phyloP scores from a whole-genome alignment of 2,113 vertebrate genomes.

The Apus apus region DNA sequence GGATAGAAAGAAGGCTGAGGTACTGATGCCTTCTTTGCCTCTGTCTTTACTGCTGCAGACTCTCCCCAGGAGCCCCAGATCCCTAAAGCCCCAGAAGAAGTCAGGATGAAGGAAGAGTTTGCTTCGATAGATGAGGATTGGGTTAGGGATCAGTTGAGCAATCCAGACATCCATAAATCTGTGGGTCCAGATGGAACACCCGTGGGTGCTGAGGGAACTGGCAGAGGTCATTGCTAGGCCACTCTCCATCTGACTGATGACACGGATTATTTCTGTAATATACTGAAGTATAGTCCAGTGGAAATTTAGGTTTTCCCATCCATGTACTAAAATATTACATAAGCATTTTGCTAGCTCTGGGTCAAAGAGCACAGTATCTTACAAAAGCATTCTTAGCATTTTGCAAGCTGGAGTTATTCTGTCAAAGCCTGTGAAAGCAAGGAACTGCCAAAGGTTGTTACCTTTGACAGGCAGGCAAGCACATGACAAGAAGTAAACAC shows the following conservation, averaged over 20 bases:
- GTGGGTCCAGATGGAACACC: no score
- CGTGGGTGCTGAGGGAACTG: no score
- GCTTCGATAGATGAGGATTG: no score
- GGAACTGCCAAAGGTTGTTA: not conserved
- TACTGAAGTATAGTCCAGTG: not conserved
- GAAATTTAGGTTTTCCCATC: not conserved
- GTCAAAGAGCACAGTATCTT: not conserved
- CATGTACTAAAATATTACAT: not conserved
- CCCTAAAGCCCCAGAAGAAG: no score
- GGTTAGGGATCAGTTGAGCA: no score
- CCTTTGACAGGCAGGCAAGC: not conserved
- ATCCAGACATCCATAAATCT: no score
- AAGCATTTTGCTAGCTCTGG: not conserved
- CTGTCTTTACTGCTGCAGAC: no score
- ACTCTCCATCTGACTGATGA: not conserved
- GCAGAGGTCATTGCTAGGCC: no score
- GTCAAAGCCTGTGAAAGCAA: not conserved
- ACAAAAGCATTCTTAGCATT: not conserved
- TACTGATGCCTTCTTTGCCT: no score
- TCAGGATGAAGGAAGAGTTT: no score
- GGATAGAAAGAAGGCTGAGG: no score
- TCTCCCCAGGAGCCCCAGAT: no score
- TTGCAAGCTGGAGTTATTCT: not conserved
- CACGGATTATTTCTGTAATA: not conserved
- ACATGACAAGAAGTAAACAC: not conserved